Evolutionary conservation across 2,888 invertebrate genomes (phyloP), one percentile per base, ranked within the genome.

Genomic region (Orthosia cruda): DNA sequence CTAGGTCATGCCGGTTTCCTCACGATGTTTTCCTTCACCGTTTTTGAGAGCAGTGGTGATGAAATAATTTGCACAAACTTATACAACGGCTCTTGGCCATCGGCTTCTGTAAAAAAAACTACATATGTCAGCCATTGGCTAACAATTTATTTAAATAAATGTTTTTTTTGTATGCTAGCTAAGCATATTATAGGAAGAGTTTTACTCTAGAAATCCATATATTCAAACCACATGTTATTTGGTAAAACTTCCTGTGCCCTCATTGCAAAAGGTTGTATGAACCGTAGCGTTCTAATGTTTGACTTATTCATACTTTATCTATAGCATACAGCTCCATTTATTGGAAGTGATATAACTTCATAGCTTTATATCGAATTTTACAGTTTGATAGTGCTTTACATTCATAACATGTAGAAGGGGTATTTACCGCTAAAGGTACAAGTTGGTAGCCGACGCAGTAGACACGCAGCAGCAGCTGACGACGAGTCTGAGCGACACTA

Each of bases 291-390:
- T 23, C 13, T 71, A 26, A 13, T 32, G 18, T 16, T 54, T 54
- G 54, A 49, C 59, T 69, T 12, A 77, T 77, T 61, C 18, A 54
- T 78, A 77, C 70, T 40, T 26, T 26, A 66, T 1, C 26, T 26
- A 57, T 1, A 13, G 9, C 16, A 49, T 16, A n/a, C 1, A 61
- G 23, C 15, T 78, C 16, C 49, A 47, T 55, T 18, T 61, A 78
- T 70, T 54, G 9, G 4, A 61, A 49, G 54, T 59, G 49, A 77
- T 61, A 13, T 75, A 61, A 61, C 16, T 54, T 26, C 40, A 40
- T 23, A 18, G 54, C 18, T 59, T 58, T 49, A 52, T 15, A 47
- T 40, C 0, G 52, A 54, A 69, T 69, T 77, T 61, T 54, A 69
- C 54, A 15, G 40, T 40, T 13, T 18, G 20, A 61, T 54, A 40